Base-by-base conservation (phyloP, 2,888 invertebrate genomes). In the Drosophila lutescens region DNA sequence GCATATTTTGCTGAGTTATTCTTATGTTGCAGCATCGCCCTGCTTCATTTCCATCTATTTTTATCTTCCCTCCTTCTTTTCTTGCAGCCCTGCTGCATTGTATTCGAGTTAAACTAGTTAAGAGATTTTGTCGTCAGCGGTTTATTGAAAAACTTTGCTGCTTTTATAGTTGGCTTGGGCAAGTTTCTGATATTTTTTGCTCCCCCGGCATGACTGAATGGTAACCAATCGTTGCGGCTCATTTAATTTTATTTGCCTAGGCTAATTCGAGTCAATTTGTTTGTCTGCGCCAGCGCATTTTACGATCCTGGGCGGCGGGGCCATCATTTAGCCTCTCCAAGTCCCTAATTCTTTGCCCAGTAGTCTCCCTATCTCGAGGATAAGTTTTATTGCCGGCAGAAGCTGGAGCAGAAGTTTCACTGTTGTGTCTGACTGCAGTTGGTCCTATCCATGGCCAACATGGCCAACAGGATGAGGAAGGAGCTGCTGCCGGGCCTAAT, bases 141-240 rank as follows among this genome's bases (percentile, higher is more conserved):
- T 77, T 83, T 87, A 83, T 83, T 83, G 82, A 72, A 85, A 87
- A 83, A 83, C 75, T 83, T 83, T 76, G 68, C 30, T 67, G 68
- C 68, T 43, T 32, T 47, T 70, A 32, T 54, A 70, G 74, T 77
- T 71, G 63, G 70, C 63, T 76, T 66, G 9, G 32, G 38, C 34
- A 36, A 72, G 53, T 63, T 63, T 40, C 26, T 26, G 49, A 9
- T 9, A 15, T 41, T 44, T 15, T 30, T 57, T 20, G 15, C 34
- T 12, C n/a, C 23, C 6, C 7, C 17, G 17, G 46, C 43, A 46
- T 26, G 62, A 41, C 57, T 57, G 71, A 51, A 47, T 71, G 74
- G 56, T 40, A 40, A 62, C 63, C 72, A 77, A 66, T 77, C 74
- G 66, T 70, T 79, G 77, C 70, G 78, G 74, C 70, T 70, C 81